Base-by-base conservation (phyloP, 2,113 vertebrate species). In the Lampris incognitus region DNA sequence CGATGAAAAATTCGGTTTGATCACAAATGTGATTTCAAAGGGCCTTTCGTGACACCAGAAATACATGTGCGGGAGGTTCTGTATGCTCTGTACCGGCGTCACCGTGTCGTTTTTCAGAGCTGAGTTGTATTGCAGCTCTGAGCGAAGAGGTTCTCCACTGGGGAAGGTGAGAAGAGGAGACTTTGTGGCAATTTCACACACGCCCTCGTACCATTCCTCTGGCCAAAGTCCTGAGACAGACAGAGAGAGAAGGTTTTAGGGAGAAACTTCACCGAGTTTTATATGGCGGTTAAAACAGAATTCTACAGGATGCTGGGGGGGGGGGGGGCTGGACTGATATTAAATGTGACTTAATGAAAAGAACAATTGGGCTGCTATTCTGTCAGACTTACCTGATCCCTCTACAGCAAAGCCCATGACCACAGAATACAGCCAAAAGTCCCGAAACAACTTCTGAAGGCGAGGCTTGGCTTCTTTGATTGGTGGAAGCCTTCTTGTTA, bases 391-490 rank as follows among this genome's bases (percentile, higher is more conserved):
- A 99, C 97, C 97, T 94, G 97, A 99, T 66, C 97, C 97, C 85
- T 98, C 97, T 82, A 96, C 96, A 2, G 98, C 97, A 77, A 99
- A 99, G 13, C 97, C 98, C 98, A 99, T 99, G 74, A 99, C 94
- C 48, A 99, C 98, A 0, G 97, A 99, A 81, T 99, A 99, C 63
- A 99, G 85, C 98, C 98, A 99, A 91, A 99, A 99, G 88, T 99
- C 98, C 0, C 98, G 93, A 92, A 99, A 99, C 72, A 99, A 95
- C 92, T 99, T 99, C 87, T 99, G 98, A 77, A 99, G 86, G 63
- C 97, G 94, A 5, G 97, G 96, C 65, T 98, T 99, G 8, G 97
- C 96, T 84, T 99, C 97, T 85, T 98, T 99, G 93, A 99, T 98
- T 63, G 97, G 96, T 0, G 95, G 97, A 85, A 99, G 89, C 4